Evolutionary conservation across 2,797 vertebrate genomes (phyloP).

Genomic region (Clamator glandarius): DNA sequence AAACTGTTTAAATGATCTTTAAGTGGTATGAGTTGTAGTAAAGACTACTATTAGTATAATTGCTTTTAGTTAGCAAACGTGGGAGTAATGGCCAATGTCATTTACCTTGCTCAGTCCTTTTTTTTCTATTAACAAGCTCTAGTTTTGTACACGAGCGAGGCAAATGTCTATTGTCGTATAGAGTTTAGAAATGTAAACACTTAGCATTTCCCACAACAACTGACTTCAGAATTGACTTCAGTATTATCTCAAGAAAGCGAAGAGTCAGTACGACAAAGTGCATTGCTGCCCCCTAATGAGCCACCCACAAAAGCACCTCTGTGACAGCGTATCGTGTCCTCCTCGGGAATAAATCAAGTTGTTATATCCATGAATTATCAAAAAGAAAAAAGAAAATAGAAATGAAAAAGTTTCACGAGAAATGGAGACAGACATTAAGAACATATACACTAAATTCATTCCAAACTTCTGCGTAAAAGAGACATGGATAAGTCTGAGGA

Average conservation of each 20-base stretch:
- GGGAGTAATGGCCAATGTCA: slow-evolving; percentile 43
- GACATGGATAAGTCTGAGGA: not conserved
- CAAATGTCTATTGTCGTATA: slow-evolving; percentile 64
- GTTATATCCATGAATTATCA: not conserved
- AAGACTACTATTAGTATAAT: slow-evolving; percentile 19
- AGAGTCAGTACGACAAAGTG: slow-evolving; percentile 44
- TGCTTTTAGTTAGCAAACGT: slow-evolving; percentile 16
- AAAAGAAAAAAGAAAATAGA: not conserved
- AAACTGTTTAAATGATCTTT: slow-evolving; percentile 22
- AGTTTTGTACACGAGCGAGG: slow-evolving; percentile 61
- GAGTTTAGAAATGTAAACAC: slow-evolving; percentile 76
- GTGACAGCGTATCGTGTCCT: not conserved
- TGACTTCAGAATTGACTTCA: slow-evolving; percentile 66
- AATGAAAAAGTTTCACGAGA: not conserved
- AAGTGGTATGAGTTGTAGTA: slow-evolving; percentile 25
- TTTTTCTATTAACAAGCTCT: slow-evolving; percentile 65
- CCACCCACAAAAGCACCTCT: not conserved
- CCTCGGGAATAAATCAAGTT: not conserved
- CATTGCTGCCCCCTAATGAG: slow-evolving; percentile 79
- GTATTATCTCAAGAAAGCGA: slow-evolving; percentile 34
- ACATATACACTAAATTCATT: not conserved
- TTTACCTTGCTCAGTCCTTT: slow-evolving; percentile 28
- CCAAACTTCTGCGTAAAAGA: not conserved
- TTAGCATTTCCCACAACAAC: slow-evolving; percentile 66
- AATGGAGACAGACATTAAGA: slow-evolving; percentile 8